phyloP scores from a whole-genome alignment of 1,140 invertebrate genomes.

The Hylaeus volcanicus region DNA sequence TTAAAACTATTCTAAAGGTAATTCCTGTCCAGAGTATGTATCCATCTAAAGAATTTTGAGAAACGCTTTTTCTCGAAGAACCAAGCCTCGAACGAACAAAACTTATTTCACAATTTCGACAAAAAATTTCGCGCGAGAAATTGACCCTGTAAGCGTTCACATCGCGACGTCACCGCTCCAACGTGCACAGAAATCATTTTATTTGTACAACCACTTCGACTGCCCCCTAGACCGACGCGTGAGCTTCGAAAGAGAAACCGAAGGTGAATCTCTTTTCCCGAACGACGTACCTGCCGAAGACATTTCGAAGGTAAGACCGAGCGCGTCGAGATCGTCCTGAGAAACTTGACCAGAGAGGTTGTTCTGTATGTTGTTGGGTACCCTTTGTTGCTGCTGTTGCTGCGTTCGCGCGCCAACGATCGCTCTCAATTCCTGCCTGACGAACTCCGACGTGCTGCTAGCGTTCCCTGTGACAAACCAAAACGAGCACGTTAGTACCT shows the following conservation, averaged over 20 bases:
- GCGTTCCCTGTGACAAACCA: slow-evolving; percentile 72
- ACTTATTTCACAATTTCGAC: background rate
- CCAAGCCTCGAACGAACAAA: background rate
- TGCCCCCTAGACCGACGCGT: background rate
- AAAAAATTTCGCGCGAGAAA: background rate
- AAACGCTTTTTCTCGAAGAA: background rate
- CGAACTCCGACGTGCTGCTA: slow-evolving; percentile 86
- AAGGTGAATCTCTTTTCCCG: background rate
- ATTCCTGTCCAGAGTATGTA: too few species aligned
- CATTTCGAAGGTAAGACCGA: slow-evolving; percentile 87
- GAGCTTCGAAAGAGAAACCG: background rate
- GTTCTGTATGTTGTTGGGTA: slow-evolving; percentile 77
- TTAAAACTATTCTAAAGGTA: too few species aligned
- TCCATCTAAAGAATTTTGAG: background rate
- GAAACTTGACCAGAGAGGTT: slow-evolving; percentile 80
- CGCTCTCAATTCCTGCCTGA: slow-evolving; percentile 92
- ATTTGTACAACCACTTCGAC: background rate
- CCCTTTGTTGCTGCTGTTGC: slow-evolving; percentile 76
- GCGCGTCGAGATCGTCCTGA: slow-evolving; percentile 85
- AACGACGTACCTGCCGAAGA: slow-evolving; percentile 82
- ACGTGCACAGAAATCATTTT: background rate
- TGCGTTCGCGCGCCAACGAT: slow-evolving; percentile 91
- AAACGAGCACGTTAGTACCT: background rate
- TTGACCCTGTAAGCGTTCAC: background rate
- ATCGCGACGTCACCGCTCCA: background rate